These are phyloP conservation scores for Zhuqinia jingwanae DNA, from an alignment of 2,888 invertebrate genomes.

Conservation along the genomic window DNA sequence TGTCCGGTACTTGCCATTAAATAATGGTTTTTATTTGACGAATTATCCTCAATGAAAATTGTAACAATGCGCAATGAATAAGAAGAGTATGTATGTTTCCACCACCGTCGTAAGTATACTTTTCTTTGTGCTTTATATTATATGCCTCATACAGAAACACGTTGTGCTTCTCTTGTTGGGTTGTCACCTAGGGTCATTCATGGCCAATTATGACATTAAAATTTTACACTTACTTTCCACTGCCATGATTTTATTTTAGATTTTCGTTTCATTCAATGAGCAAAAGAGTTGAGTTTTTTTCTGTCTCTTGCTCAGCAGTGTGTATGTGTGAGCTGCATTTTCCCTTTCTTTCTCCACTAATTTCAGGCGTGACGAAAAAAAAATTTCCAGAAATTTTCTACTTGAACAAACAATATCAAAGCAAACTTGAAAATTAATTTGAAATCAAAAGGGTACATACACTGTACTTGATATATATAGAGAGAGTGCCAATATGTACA, in stretches of 20 bases:
- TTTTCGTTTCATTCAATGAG: conserved; percentile 25
- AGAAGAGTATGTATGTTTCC: conserved; percentile 1
- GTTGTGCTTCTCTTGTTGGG: conserved; percentile 8
- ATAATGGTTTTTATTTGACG: conserved; percentile 32
- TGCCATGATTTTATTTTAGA: conserved; percentile 15
- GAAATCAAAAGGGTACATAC: conserved; percentile 70
- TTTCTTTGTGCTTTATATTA: too few species aligned
- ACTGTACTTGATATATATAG: too few species aligned
- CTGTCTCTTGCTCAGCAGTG: conserved; percentile 22
- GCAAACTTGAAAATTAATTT: conserved; percentile 68
- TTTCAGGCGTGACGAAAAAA: conserved; percentile 75
- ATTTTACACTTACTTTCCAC: conserved; percentile 63
- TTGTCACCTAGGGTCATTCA: conserved; percentile 70
- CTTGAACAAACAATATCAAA: conserved; percentile 77
- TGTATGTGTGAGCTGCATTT: neutral
- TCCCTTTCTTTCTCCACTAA: conserved; percentile 58
- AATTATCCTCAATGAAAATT: conserved; percentile 38
- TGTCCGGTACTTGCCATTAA: conserved; percentile 48
- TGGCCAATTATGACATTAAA: conserved; percentile 68
- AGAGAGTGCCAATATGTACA: too few species aligned
- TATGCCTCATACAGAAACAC: too few species aligned
- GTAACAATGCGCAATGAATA: neutral
- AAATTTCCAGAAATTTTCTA: conserved; percentile 76
- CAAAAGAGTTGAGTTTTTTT: conserved; percentile 52
- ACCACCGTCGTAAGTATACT: neutral